Evolutionary conservation across 2,797 vertebrate genomes (phyloP).

Genomic region (Xiphophorus birchmanni): DNA sequence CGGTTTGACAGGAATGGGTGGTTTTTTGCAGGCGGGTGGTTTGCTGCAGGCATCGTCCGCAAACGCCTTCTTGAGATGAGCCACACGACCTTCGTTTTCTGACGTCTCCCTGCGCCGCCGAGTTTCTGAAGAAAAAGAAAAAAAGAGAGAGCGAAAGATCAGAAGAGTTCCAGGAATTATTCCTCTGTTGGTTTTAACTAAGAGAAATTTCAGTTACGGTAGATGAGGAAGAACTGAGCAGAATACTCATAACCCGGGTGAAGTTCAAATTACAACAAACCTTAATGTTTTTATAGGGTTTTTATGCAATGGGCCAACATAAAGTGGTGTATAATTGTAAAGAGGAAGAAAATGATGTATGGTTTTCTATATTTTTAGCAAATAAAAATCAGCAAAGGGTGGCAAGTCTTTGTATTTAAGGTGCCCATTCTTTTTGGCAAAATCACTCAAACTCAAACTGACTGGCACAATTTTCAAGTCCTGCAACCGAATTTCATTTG

Average conservation of each 20-base stretch:
- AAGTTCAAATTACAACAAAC: not conserved
- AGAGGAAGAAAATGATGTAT: not conserved
- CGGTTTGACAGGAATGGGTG: constrained; percentile 76
- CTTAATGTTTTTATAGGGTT: not conserved
- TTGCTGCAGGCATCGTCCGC: constrained; percentile 21
- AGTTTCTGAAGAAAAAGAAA: constrained; percentile 39
- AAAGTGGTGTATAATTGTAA: not conserved
- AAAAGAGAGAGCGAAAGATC: not conserved
- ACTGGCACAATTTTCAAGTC: not conserved
- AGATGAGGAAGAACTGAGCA: not conserved
- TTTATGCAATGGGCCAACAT: not conserved
- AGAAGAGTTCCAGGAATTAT: not conserved
- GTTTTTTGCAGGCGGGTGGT: constrained; percentile 55
- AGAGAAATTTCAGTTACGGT: not conserved
- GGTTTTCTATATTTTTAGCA: not conserved
- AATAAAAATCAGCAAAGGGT: not conserved
- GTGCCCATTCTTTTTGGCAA: not conserved
- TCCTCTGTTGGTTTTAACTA: not conserved
- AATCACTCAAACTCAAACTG: not conserved
- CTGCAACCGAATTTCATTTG: not conserved
- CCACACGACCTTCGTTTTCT: constrained; percentile 60
- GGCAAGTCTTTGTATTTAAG: not conserved
- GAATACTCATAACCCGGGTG: not conserved
- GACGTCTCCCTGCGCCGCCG: constrained; percentile 21
- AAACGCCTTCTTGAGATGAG: constrained; percentile 75